These are phyloP conservation scores for Tethya wilhelma DNA, from an alignment of 37 sponge, comb jelly and placozoan species.

Conservation along the genomic window DNA sequence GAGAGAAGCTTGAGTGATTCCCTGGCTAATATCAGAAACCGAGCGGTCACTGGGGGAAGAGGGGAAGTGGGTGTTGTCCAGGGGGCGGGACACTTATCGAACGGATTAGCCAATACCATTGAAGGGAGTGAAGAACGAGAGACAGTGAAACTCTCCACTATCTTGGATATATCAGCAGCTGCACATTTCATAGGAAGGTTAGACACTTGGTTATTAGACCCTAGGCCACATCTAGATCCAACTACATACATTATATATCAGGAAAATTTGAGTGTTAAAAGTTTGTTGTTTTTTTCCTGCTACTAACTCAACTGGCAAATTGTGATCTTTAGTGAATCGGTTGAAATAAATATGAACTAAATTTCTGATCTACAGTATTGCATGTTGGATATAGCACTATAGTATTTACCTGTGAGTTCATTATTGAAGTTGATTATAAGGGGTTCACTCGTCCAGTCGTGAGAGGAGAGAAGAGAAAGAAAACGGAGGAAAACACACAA, in stretches of 20 bases:
- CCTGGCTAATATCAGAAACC: slow-evolving; percentile 45
- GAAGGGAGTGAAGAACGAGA: slow-evolving; percentile 65
- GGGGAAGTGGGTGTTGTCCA: slow-evolving; percentile 45
- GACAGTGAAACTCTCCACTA: slow-evolving; percentile 34
- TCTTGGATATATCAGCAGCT: too few species aligned
- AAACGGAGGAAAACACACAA: slow-evolving; percentile 82
- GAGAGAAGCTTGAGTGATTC: slow-evolving; percentile 56
- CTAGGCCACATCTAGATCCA: too few species aligned
- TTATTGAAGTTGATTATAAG: slow-evolving; percentile 87
- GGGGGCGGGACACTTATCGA: slow-evolving; percentile 47
- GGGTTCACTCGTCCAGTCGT: slow-evolving; percentile 85
- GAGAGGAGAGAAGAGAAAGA: slow-evolving; percentile 71
- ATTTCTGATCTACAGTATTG: too few species aligned
- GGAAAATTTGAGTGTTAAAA: too few species aligned
- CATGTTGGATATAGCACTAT: too few species aligned
- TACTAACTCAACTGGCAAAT: too few species aligned
- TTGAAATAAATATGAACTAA: too few species aligned
- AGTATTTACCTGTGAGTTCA: slow-evolving; percentile 66
- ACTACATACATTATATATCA: too few species aligned
- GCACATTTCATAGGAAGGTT: too few species aligned
- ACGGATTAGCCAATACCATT: slow-evolving; percentile 79
- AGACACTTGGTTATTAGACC: too few species aligned
- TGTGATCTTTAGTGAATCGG: too few species aligned
- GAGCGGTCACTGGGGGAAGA: slow-evolving; percentile 33
- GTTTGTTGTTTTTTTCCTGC: too few species aligned